Evolutionary conservation across 2,797 vertebrate genomes (phyloP), one percentile per base, ranked within the genome.

Genomic region (Cephalopachus bancanus): DNA sequence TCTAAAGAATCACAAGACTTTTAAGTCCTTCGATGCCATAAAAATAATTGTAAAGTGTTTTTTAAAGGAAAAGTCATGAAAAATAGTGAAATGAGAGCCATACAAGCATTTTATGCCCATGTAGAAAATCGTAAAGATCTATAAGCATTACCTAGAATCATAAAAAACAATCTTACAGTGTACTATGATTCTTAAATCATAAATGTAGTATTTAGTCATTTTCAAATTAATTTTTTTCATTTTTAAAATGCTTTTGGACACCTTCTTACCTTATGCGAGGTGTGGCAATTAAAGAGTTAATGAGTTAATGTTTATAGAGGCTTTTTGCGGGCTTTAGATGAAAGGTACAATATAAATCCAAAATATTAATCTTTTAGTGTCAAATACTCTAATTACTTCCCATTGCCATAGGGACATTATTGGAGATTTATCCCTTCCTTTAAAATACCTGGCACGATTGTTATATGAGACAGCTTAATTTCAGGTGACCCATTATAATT

Each of bases 351-450:
- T 80, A 94, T 97, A 97, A 97, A 94, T 97, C 78, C 76, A 86
- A 97, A 96, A 94, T 94, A 96, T 96, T 97, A 97, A 96, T 97
- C 78, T 95, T 80, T 93, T 96, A 87, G 24, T 96, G 55, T 97
- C 94, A 97, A 95, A 90, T 96, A 79, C 10, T 96, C 83, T 97
- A 95, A 98, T 94, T 97, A 92, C 78, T 95, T 96, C 65, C 49
- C 81, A 75, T 93, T 96, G 89, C 92, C n/a, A 28, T 24, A 51
- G 74, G 62, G 87, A 93, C 60, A 65, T 96, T 97, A 83, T 26
- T 89, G 60, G 83, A 95, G 83, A 97, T 97, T 97, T 95, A 98
- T 83, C 86, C 59, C 28, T 96, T 94, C 44, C 37, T 83, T 60
- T 96, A 71, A 96, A 94, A 94, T 94, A 94, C 33, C 94, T 96